These are phyloP conservation scores for Magallana gigas DNA, from an alignment of 1,140 invertebrate genomes.

Conservation along the genomic window DNA sequence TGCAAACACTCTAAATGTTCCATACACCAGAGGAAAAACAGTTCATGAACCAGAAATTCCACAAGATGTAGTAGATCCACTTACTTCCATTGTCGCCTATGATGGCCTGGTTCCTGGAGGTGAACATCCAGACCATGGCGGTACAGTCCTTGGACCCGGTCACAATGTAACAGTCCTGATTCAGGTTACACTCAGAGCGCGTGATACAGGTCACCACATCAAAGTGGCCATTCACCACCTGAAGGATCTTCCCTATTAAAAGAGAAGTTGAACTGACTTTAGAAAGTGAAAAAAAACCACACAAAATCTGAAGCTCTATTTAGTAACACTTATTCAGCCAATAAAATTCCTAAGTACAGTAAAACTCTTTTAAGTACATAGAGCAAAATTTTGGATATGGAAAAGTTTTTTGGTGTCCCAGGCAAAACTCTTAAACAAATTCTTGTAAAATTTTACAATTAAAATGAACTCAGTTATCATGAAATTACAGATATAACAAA, in stretches of 20 bases:
- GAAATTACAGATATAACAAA: too few relatives aligned
- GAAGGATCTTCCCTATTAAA: slow-evolving; percentile 93
- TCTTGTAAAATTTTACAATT: too few relatives aligned
- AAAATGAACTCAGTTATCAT: too few relatives aligned
- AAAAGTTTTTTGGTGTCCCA: too few relatives aligned
- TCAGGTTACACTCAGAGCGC: slow-evolving; percentile 98
- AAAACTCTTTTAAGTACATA: too few relatives aligned
- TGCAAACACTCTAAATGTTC: too few relatives aligned
- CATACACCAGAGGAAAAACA: too few relatives aligned
- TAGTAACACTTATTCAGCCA: neutral
- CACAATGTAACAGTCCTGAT: slow-evolving; percentile 98
- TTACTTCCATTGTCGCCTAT: slow-evolving; percentile 88
- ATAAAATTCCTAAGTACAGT: too few relatives aligned
- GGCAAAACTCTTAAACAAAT: too few relatives aligned
- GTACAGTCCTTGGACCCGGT: slow-evolving; percentile 99
- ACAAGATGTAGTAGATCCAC: slow-evolving; percentile 44
- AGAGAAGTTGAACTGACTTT: slow-evolving; percentile 6
- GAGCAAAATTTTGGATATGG: too few relatives aligned
- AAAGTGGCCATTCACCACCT: slow-evolving; percentile 99
- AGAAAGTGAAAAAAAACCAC: neutral
- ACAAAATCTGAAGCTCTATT: neutral
- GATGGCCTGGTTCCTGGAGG: slow-evolving; percentile 95
- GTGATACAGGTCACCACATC: slow-evolving; percentile 95
- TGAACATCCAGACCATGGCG: slow-evolving; percentile 99
- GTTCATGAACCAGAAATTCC: too few relatives aligned